A percentile compares a stretch with the other conserved stretches of the same genome.
These are phyloP conservation scores for Macropus fuliginosus DNA, from an alignment of 2,797 vertebrate species.

Conservation along the genomic window DNA sequence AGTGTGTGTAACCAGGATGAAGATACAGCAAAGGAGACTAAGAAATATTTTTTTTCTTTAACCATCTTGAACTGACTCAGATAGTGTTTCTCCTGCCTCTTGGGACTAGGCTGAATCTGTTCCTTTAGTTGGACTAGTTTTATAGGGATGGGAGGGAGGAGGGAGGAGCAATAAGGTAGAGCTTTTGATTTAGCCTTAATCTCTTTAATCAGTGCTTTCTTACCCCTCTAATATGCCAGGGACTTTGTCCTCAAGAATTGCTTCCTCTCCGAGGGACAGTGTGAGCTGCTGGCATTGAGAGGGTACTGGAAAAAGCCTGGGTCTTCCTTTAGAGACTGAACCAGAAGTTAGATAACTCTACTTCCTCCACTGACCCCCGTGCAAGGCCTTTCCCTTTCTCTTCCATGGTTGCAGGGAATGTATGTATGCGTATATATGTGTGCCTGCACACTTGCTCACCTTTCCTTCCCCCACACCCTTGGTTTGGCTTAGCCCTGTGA, in stretches of 20 bases:
- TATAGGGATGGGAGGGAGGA: neutral
- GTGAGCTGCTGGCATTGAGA: neutral
- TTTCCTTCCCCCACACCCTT: neutral
- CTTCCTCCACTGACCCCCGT: neutral
- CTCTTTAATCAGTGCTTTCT: neutral
- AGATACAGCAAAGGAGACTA: neutral
- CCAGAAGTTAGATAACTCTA: neutral
- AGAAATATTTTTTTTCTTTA: neutral
- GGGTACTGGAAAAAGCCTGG: fast-evolving
- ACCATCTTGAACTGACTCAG: neutral
- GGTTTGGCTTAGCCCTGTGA: neutral
- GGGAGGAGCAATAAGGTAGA: neutral
- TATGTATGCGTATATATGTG: neutral
- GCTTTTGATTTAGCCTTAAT: neutral
- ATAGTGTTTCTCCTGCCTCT: neutral
- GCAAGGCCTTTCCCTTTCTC: neutral
- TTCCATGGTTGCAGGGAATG: neutral
- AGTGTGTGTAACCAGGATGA: neutral
- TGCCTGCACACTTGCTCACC: neutral
- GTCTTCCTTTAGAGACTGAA: neutral
- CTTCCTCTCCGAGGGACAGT: neutral
- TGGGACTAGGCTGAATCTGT: neutral
- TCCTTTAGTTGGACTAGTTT: neutral
- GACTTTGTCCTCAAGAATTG: slow-evolving; percentile 48
- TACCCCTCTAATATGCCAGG: neutral